A percentile compares a stretch with the other conserved stretches of the same genome.
Evolutionary conservation across 2,888 invertebrate species (phyloP).

Genomic region (Latrodectus hesperus): DNA sequence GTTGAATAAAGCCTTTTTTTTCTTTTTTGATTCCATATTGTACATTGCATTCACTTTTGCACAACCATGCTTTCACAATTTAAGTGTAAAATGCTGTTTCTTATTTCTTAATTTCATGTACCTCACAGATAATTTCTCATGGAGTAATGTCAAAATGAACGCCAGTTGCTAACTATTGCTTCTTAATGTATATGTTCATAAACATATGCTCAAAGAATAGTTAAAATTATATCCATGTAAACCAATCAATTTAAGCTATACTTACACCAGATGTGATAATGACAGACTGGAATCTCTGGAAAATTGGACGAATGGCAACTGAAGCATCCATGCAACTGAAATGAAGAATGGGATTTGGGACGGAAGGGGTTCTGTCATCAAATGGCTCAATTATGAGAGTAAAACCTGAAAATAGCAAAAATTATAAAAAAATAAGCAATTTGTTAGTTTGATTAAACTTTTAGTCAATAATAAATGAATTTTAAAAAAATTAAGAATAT

Average conservation of each 20-base stretch:
- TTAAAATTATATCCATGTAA: too few relatives aligned
- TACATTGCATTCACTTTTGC: too few relatives aligned
- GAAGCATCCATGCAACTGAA: conserved; percentile 98
- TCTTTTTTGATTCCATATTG: too few relatives aligned
- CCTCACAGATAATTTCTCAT: not conserved
- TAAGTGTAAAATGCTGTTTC: too few relatives aligned
- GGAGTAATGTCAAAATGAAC: not conserved
- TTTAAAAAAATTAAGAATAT: not conserved
- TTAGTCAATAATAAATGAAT: not conserved
- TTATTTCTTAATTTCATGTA: too few relatives aligned
- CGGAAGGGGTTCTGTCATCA: conserved; percentile 83
- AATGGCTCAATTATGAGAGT: conserved; percentile 98
- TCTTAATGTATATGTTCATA: too few relatives aligned
- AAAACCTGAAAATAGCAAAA: conserved; percentile 82
- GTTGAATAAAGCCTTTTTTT: too few relatives aligned
- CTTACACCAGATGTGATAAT: conserved; percentile 93
- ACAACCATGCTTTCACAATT: too few relatives aligned
- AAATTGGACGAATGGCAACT: conserved; percentile 97
- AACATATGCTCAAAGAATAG: too few relatives aligned
- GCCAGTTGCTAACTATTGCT: too few relatives aligned
- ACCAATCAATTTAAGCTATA: not conserved
- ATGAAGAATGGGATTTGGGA: conserved; percentile 80
- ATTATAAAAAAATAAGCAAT: conserved; percentile 6
- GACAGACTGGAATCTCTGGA: conserved; percentile 96
- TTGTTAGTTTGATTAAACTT: not conserved